Evolutionary conservation across 2,797 vertebrate species (phyloP).

Genomic region (Mus caroli): DNA sequence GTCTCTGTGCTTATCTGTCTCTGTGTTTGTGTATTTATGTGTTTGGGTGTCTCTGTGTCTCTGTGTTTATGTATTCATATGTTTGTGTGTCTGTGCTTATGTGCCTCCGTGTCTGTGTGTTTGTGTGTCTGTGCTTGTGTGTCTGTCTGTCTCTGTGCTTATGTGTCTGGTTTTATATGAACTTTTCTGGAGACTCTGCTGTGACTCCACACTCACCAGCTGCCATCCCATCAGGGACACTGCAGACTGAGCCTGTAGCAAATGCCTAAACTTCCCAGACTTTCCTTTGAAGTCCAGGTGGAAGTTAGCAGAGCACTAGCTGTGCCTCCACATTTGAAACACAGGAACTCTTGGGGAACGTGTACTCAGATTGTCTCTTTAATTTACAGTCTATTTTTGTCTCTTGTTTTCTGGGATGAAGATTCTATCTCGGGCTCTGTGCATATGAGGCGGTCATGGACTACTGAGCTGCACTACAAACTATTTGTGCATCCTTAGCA

Average conservation of each 20-base stretch:
- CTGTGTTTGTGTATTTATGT: no score
- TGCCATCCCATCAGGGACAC: background rate
- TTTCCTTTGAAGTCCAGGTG: background rate
- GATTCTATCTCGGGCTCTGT: background rate
- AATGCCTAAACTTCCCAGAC: background rate
- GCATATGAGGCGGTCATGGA: background rate
- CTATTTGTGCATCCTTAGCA: background rate
- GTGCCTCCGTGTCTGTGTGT: background rate
- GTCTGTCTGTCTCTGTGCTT: background rate
- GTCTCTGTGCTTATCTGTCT: rapidly evolving
- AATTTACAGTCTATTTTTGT: background rate
- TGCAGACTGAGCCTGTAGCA: background rate
- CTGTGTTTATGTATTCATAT: background rate
- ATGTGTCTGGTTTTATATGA: background rate
- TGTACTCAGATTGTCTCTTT: background rate
- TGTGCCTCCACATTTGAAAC: background rate
- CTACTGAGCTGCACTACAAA: background rate
- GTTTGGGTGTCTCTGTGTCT: background rate
- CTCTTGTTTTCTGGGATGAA: background rate
- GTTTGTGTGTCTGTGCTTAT: background rate
- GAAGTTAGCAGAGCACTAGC: background rate
- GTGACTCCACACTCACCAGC: background rate
- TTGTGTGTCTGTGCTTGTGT: background rate
- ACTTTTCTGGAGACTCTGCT: background rate
- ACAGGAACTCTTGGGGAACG: background rate